Conservation (phyloP, 1,140 invertebrate species). For the Contarinia nasturtii region DNA sequence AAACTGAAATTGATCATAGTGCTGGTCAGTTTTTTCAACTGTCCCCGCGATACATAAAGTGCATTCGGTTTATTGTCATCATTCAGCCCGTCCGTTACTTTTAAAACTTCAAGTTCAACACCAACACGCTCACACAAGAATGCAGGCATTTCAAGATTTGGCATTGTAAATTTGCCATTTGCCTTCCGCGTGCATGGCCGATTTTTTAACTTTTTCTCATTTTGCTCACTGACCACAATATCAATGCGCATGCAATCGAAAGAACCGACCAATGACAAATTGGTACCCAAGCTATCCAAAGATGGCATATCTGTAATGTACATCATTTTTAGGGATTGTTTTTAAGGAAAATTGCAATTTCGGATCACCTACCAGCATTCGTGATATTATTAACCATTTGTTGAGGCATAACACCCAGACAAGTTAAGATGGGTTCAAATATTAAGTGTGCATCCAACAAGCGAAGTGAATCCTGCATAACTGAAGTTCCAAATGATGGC, state of each 20-base stretch:
- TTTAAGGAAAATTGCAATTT: background rate
- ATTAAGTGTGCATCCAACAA: constrained; percentile 81
- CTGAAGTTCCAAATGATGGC: constrained; percentile 15
- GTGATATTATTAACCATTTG: constrained; percentile 45
- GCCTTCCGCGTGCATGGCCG: constrained; percentile 13
- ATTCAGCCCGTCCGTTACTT: constrained; percentile 77
- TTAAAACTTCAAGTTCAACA: constrained; percentile 73
- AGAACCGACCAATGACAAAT: constrained; percentile 67
- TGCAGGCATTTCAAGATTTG: constrained; percentile 63
- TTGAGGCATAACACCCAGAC: constrained; percentile 69
- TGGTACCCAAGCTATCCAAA: constrained; percentile 75
- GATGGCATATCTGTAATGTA: constrained; percentile 28
- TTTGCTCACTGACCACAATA: constrained; percentile 77
- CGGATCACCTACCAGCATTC: constrained; percentile 10
- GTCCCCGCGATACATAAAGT: constrained; percentile 64
- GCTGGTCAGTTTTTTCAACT: constrained; percentile 75
- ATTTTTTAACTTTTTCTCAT: constrained; percentile 28
- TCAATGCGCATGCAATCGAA: constrained; percentile 80
- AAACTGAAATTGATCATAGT: constrained; percentile 75
- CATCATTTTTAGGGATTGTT: background rate
- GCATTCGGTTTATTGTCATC: constrained; percentile 65
- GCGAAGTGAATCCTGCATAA: constrained; percentile 67
- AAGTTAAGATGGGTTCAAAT: constrained; percentile 69
- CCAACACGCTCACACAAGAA: constrained; percentile 83
- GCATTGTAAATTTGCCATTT: constrained; percentile 30